A percentile compares a stretch with the other conserved stretches of the same genome.
Evolutionary conservation across 2,888 invertebrate genomes (phyloP).

Genomic region (Trypoxylon attenuatum): DNA sequence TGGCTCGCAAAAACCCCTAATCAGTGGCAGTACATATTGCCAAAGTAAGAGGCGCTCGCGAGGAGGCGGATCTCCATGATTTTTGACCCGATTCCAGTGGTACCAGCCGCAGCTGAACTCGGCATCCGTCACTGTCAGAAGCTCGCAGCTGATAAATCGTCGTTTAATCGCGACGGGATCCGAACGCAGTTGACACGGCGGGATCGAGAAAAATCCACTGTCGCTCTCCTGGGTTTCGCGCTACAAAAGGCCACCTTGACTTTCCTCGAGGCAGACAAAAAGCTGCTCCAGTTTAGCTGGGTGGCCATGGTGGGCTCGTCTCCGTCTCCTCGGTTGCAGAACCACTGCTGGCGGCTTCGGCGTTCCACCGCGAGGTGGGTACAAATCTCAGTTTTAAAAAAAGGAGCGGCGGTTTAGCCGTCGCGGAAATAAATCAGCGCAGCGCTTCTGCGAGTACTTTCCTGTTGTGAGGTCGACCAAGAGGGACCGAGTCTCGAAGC

Average conservation of each 20-base stretch:
- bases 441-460: conserved; percentile 60
- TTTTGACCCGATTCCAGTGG: conserved; percentile 35
- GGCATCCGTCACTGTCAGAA: conserved; percentile 46
- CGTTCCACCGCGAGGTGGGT: conserved; percentile 17
- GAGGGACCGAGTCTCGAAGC: background rate
- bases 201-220: conserved; percentile 43
- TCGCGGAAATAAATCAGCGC: conserved; percentile 66
- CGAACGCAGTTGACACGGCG: conserved; percentile 28
- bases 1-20: background rate
- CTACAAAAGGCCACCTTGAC: conserved; percentile 44
- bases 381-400: conserved; percentile 37
- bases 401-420: conserved; percentile 42
- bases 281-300: conserved; percentile 49
- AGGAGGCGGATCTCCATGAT: conserved; percentile 13
- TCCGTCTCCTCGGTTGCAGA: background rate
- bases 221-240: conserved; percentile 32
- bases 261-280: conserved; percentile 38
- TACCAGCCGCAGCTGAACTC: no score
- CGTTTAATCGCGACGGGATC: conserved; percentile 47
- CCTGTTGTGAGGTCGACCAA: conserved; percentile 38
- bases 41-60: background rate
- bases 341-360: conserved; percentile 14
- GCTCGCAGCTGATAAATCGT: conserved; percentile 46
- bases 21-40: background rate
- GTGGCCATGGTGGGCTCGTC: background rate